These are phyloP conservation scores for Microcebus jonahi DNA, from an alignment of 2,113 vertebrate species.

Conservation along the genomic window DNA sequence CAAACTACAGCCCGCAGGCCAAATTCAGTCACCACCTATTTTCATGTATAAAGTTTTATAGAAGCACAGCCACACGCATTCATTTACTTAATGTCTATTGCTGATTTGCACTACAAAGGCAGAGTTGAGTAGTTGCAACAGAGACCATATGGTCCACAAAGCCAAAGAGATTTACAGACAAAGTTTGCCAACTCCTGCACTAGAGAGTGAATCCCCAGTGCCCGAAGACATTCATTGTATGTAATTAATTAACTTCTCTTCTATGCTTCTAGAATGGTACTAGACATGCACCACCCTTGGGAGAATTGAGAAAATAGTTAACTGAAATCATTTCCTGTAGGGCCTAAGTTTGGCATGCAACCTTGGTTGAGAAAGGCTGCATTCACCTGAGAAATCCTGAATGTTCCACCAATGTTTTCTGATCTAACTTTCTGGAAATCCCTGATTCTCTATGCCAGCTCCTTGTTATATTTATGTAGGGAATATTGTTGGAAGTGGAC, in stretches of 20 bases:
- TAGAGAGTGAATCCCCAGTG: not conserved
- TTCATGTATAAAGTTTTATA: not conserved
- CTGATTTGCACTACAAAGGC: not conserved
- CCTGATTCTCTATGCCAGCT: not conserved
- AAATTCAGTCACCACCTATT: not conserved
- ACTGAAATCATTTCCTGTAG: not conserved
- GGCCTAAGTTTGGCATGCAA: not conserved
- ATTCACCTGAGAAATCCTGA: not conserved
- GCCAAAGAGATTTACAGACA: slow-evolving; percentile 11
- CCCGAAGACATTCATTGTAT: not conserved
- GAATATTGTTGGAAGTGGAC: not conserved
- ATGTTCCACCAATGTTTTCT: not conserved
- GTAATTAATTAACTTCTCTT: not conserved
- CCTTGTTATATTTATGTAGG: not conserved
- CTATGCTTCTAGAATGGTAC: not conserved
- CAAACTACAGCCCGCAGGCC: not conserved
- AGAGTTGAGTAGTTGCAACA: not conserved
- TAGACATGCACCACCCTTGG: not conserved
- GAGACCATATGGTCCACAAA: not conserved
- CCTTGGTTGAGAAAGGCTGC: not conserved
- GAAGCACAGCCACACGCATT: not conserved
- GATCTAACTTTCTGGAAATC: not conserved
- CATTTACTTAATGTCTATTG: not conserved
- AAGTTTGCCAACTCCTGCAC: not conserved
- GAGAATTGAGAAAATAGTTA: not conserved